These are phyloP conservation scores for Apodemia duryi DNA, from an alignment of 2,888 invertebrate genomes.

Conservation along the genomic window DNA sequence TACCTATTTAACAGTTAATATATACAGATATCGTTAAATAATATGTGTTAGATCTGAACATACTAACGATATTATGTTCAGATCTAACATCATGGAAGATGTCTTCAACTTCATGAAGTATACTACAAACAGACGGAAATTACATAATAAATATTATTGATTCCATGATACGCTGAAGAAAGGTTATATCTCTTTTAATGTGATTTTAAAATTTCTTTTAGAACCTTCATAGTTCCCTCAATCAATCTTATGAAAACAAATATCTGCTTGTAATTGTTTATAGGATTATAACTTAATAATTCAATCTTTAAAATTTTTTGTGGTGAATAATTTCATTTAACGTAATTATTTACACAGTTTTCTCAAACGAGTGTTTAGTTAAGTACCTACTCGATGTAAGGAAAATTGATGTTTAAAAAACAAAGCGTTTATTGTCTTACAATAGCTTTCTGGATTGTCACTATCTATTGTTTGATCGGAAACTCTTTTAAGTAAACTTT, in stretches of 20 bases:
- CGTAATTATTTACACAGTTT: neutral
- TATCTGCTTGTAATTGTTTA: neutral
- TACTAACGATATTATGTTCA: too few species aligned
- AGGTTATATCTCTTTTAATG: slow-evolving; percentile 41
- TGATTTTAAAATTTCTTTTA: slow-evolving; percentile 42
- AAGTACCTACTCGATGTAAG: neutral
- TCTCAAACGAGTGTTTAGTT: neutral
- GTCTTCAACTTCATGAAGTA: neutral
- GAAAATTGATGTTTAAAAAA: neutral
- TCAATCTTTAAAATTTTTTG: neutral
- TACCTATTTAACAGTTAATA: too few species aligned
- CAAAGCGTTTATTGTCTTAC: neutral
- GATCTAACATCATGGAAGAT: too few species aligned
- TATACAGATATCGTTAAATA: too few species aligned
- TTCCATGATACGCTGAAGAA: slow-evolving; percentile 38
- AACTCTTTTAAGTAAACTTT: slow-evolving; percentile 61
- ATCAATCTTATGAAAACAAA: slow-evolving; percentile 31
- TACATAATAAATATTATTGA: slow-evolving; percentile 30
- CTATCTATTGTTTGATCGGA: slow-evolving; percentile 24
- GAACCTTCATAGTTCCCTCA: slow-evolving; percentile 29
- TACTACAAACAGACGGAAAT: neutral
- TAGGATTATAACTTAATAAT: neutral
- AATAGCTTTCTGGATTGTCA: neutral
- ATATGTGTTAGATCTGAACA: too few species aligned
- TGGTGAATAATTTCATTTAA: neutral